Evolutionary conservation across 2,888 invertebrate genomes (phyloP), one percentile per base, ranked within the genome.

Genomic region (Galeruca laticollis): DNA sequence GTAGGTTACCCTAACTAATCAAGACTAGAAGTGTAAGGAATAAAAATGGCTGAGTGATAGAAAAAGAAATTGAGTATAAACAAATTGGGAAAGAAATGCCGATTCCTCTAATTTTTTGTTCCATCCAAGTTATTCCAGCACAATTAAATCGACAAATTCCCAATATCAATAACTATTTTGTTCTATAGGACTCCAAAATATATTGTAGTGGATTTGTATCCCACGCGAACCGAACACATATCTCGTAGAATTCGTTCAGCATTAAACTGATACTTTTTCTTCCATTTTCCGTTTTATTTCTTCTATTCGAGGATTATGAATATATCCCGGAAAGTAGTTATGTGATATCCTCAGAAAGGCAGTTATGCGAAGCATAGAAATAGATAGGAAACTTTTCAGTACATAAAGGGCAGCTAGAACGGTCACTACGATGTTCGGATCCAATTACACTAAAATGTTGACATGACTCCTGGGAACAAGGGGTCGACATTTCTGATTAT

Each of bases 391-490:
- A 66, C 49, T 66, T 66, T 66, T 66, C 59, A 60, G 66, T 66
- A 66, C 31, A 62, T 66, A 56, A 65, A 68, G 52, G 65, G 49
- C 68, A 21, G 35, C 35, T 35, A 57, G 52, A 43, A 37, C 57
- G 69, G 67, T 54, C 69, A 67, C 69, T 68, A 11, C 35, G 61
- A 63, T 61, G 70, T 63, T 63, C 73, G 56, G 68, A 72, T 70
- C 70, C 73, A 71, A 73, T 70, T 72, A 69, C 73, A 63, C 60
- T 73, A 70, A 73, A 69, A 72, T 73, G 70, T 70, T 68, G 71
- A 75, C 76, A 75, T 76, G 72, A 69, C 74, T 74, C 72, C 51
- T 2, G 75, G 77, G 73, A 66, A 70, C 64, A 72, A 68, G 61
- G 70, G n/a, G 35, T 37, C 40, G 33, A 66, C 59, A 60, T 66